A percentile compares a stretch with the other conserved stretches of the same genome.
These are phyloP conservation scores for Cepphus grylle DNA, from an alignment of 2,113 vertebrate species.

Conservation along the genomic window DNA sequence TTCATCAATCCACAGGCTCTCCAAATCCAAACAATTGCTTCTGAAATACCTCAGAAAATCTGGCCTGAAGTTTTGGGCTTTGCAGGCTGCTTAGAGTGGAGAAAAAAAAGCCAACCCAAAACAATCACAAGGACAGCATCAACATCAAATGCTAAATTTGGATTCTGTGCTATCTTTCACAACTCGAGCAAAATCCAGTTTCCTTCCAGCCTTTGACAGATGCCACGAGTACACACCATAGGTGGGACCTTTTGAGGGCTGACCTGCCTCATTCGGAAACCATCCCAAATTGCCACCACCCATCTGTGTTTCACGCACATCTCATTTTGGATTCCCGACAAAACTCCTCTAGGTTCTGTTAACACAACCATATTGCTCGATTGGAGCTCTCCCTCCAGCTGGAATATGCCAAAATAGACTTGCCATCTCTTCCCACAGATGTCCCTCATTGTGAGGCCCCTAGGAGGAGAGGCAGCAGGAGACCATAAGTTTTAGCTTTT, in stretches of 20 bases:
- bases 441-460: not conserved
- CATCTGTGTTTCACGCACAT: not conserved
- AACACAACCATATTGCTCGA: not conserved
- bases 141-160: not conserved
- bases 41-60: not conserved
- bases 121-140: not conserved
- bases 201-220: not conserved
- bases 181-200: not conserved
- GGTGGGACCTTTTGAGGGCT: not conserved
- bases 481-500: not conserved
- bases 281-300: not conserved
- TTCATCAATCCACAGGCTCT: not conserved
- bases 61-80: not conserved
- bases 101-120: not conserved
- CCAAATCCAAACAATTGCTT: not conserved
- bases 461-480: not conserved
- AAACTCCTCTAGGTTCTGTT: not conserved
- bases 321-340: not conserved
- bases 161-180: not conserved
- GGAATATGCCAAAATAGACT: not conserved
- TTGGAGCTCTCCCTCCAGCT: not conserved
- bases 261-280: not conserved
- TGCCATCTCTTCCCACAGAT: not conserved
- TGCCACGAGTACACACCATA: not conserved
- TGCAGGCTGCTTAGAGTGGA: not conserved